These are phyloP conservation scores for Pterophyllum scalare DNA, from an alignment of 2,113 vertebrate species.

Conservation along the genomic window DNA sequence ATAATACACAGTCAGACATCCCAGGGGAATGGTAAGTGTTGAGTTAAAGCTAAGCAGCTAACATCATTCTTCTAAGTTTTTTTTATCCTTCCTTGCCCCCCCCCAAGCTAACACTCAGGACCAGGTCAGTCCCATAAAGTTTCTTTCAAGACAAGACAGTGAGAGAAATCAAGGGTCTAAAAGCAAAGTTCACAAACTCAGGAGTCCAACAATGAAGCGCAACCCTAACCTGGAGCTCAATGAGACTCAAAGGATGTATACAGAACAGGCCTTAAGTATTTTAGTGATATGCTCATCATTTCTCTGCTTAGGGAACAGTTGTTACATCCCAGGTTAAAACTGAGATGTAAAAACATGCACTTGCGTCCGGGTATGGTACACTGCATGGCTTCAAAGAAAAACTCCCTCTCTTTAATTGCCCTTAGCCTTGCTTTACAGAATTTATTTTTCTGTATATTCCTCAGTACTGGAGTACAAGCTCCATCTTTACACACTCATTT, in stretches of 20 bases:
- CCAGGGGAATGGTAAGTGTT: background rate
- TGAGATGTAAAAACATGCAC: slow-evolving; percentile 20
- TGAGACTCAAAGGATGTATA: background rate
- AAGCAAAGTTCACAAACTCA: slow-evolving; percentile 27
- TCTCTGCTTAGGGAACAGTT: background rate
- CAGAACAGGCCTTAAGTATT: background rate
- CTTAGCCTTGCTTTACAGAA: background rate
- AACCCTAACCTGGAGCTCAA: background rate
- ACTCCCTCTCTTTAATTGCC: background rate
- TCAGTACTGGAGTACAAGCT: background rate
- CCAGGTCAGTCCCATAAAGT: slow-evolving; percentile 46
- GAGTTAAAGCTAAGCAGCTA: slow-evolving; percentile 21
- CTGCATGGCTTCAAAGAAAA: background rate
- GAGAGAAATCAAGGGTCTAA: slow-evolving; percentile 15
- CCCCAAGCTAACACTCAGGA: slow-evolving; percentile 7
- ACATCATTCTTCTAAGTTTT: slow-evolving; percentile 27
- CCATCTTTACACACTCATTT: slow-evolving; percentile 11
- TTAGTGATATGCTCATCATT: background rate
- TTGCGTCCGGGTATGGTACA: background rate
- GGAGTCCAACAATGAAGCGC: background rate
- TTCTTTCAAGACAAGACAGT: slow-evolving; percentile 42
- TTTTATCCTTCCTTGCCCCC: slow-evolving; percentile 28
- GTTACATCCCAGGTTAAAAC: background rate
- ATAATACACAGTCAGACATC: slow-evolving; percentile 16
- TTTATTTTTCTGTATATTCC: background rate